Evolutionary conservation across 2,888 invertebrate species (phyloP), one percentile per base, ranked within the genome.

Genomic region (Parochlus steinenii): DNA sequence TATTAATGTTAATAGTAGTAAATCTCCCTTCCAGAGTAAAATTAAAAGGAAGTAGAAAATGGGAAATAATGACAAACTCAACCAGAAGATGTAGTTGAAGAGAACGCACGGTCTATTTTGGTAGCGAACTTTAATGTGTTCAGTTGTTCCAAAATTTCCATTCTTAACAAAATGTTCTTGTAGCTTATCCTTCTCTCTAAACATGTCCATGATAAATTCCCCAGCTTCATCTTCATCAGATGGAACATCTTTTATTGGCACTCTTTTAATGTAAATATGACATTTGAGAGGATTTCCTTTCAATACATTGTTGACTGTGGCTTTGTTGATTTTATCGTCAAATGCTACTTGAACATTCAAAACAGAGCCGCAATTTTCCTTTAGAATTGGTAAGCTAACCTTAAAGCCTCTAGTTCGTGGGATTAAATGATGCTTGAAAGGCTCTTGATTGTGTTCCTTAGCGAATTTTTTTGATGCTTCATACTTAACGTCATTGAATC

Each of bases 381-480:
- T 69, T 56, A 87, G 70, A 43, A 75, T 69, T 38, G 75, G 73
- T 45, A 86, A 62, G 52, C 82, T 81, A 34, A 79, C 74, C 3
- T 73, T 73, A 51, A 89, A 89, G 2, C 89, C 89, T 56, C 75
- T 75, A 6, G 86, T 82, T 40, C 89, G 66, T 12, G 89, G 89
- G 15, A 81, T 71, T 26, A 89, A 64, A 50, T 86, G 85, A 50
- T 87, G 74, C 49, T 83, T 81, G 28, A 87, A 62, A 42, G 71
- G 59, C 1, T 83, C 78, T 39, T 86, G 64, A 43, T 80, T 80
- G 51, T 79, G 79, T 48, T 81, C 73, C 44, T 65, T 66, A 1
- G 86, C 83, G 52, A 86, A 82, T 48, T 77, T 74, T 49, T 80
- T 60, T 41, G 85, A 81, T 2, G 75, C 75, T 54, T 74, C 69